Percentiles rank a stretch among this genome's conserved stretches.
Conservation (phyloP, 2,888 invertebrate species). For the Subacronicta megacephala region DNA sequence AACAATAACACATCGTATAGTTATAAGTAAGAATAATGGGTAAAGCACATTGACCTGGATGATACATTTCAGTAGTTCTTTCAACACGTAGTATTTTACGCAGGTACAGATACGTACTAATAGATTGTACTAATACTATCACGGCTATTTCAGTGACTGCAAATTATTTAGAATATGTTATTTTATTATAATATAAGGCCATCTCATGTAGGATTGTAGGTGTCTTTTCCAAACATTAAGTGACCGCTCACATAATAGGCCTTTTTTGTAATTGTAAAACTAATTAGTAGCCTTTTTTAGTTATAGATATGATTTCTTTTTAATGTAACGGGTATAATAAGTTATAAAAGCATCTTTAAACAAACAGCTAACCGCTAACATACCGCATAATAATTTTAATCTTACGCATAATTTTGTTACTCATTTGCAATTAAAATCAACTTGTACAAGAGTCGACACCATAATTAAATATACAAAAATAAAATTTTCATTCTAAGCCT, state of each 20-base stretch:
- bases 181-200: too few species aligned
- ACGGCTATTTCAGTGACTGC: too few species aligned
- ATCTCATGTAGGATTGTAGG: too few species aligned
- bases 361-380: conserved; percentile 27
- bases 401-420: conserved; percentile 63
- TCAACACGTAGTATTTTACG: conserved; percentile 5
- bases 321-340: too few species aligned
- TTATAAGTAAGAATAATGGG: conserved; percentile 12
- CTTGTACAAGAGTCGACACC: conserved; percentile 47
- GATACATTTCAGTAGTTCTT: conserved; percentile 7
- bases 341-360: background rate
- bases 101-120: background rate
- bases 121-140: too few species aligned
- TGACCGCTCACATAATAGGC: too few species aligned
- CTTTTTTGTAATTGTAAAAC: too few species aligned
- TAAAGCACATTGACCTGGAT: conserved; percentile 20
- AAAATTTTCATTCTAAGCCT: conserved; percentile 32
- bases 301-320: too few species aligned
- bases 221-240: too few species aligned
- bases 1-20: conserved; percentile 20
- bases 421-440: conserved; percentile 72
- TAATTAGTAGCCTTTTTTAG: too few species aligned
- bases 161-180: too few species aligned
- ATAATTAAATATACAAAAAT: conserved; percentile 41
- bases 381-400: conserved; percentile 60